phyloP scores from a whole-genome alignment of 2,113 vertebrate genomes.

The Microcebus tavaratra region DNA sequence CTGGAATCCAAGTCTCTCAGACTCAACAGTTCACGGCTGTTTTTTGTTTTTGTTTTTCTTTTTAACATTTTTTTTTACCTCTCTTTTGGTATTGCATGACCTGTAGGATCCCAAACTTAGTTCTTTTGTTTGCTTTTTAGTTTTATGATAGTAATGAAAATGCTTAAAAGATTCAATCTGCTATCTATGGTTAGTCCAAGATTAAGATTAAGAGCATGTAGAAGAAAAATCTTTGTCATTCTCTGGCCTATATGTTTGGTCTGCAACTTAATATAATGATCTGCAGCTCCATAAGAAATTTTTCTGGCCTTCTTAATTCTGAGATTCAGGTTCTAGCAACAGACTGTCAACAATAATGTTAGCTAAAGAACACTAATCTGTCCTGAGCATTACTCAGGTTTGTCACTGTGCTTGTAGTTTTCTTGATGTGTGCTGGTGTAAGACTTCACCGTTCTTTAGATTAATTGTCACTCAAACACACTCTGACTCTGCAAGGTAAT shows the following conservation, averaged over 20 bases:
- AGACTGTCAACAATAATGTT: neutral
- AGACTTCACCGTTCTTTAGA: neutral
- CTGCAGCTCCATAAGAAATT: neutral
- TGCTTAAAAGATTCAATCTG: neutral
- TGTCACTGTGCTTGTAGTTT: neutral
- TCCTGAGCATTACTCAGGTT: neutral
- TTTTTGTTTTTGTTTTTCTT: too few relatives aligned
- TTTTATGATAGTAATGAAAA: neutral
- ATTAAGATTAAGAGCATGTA: neutral
- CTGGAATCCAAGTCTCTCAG: neutral
- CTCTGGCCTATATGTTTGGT: neutral
- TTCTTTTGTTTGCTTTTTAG: neutral
- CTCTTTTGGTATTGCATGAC: neutral
- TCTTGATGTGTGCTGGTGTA: neutral
- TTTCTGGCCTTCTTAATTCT: conserved; percentile 15
- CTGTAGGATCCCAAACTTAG: neutral
- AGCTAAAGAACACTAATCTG: neutral
- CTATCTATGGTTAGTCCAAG: neutral
- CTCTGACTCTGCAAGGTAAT: neutral
- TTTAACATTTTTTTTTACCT: neutral
- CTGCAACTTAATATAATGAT: neutral
- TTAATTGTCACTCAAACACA: neutral
- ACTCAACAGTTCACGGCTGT: neutral
- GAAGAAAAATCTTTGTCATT: neutral
- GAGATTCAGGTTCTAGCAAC: neutral